Evolutionary conservation across 2,113 vertebrate genomes (phyloP), one percentile per base, ranked within the genome.

Genomic region (Agelaius tricolor): DNA sequence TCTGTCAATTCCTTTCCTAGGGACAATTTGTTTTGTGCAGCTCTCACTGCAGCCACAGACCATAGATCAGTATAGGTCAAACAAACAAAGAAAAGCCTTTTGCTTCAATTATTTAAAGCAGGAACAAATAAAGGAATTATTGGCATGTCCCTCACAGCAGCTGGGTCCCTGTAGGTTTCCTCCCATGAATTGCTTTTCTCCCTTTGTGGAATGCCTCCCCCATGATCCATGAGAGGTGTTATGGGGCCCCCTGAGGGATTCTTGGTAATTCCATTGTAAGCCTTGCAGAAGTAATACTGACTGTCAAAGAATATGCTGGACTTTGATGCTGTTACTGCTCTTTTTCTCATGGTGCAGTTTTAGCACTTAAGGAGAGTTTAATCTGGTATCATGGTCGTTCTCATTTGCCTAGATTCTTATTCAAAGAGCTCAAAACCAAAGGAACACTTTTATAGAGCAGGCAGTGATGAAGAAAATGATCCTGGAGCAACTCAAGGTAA

Each of bases 401-500:
- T 76, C 17, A 41, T 87, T 86, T 67, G 47, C 19, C 66, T 87
- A 91, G 84, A 63, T 84, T 71, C 52, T 43, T 78, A 71, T 17
- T 35, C 84, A 59, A 77, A 75, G 39, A 63, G 33, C 10, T 81
- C 73, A 74, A 89, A 89, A 90, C 30, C 15, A 3, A 93, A 78
- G 39, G 13, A 57, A 68, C 65, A 30, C 9, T 39, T 89, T 75
- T 78, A 95, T 9, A 71, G 47, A 0, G 3, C 5, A 6, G 47
- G 68, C 14, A 67, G 24, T 20, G 77, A 89, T 11, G 74, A 94
- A 94, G 93, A 78, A 93, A 91, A 72, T 24, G 15, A 9, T 54
- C 49, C 87, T 54, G 71, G 12, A 76, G n/a, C 17, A 88, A 62
- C 41, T 58, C 74, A 93, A 95, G 92, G 87, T 93, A 84, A 94